Base-by-base conservation (phyloP, 2,888 invertebrate species). In the Chorisops tibialis region DNA sequence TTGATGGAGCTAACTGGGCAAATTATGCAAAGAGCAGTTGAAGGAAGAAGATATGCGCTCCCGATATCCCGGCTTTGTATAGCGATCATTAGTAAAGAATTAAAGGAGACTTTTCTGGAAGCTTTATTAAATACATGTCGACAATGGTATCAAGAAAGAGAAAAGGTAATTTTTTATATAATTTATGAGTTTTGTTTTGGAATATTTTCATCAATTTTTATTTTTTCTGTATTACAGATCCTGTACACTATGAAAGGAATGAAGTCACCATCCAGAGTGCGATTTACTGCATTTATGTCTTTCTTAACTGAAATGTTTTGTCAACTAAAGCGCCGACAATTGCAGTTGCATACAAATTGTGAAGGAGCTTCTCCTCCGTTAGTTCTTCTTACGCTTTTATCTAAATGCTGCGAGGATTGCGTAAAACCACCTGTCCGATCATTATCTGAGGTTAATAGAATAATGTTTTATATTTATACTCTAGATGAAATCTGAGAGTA, bases 241-340 rank as follows among this genome's bases (percentile, higher is more conserved):
- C 70, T 77, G 21, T 78, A 74, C 65, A 72, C 74, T 49, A 75
- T 78, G 18, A 78, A 77, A 63, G 77, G 78, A 63, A 77, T 78
- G 73, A 87, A 86, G 59, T 87, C 75, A 64, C 76, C 78, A 56
- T 75, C 87, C 12, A 83, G 87, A 56, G 85, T 86, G 39, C 83
- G 85, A 64, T 87, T 84, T 73, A 89, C 88, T 72, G 90, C 92
- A 68, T 93, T 92, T 81, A 91, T 93, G 83, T 89, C 89, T 77
- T 92, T 93, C 81, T 82, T 93, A 67, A 89, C 91, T 70, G 93
- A 93, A 83, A 91, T 93, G 87, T 92, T 91, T 79, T 89, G 91
- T 75, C 91, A 91, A 82, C 79, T 93, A 71, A 91, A 93, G 75
- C 74, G 83, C 74, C 75, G 84, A 75, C 80, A 86, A 79, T 76